phyloP scores from a whole-genome alignment of 2,888 invertebrate species.

The Epirrhoe tristata region DNA sequence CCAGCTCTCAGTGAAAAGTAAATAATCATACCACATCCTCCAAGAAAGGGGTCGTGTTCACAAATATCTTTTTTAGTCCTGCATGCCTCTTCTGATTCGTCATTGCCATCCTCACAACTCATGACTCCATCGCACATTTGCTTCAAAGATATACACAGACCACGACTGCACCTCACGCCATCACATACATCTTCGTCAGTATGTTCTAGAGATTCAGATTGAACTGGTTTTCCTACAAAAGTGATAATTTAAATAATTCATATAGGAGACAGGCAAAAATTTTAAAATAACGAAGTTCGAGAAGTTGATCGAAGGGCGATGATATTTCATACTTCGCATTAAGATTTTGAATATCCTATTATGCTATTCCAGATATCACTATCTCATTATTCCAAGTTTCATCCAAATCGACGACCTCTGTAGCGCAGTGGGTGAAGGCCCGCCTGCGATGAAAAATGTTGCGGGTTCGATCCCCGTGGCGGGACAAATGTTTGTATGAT shows the following conservation, averaged over 20 bases:
- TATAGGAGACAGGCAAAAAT: too few species aligned
- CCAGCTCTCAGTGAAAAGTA: not conserved
- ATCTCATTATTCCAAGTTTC: too few species aligned
- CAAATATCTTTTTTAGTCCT: constrained; percentile 62
- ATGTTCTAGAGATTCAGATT: constrained; percentile 17
- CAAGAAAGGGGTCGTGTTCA: constrained; percentile 59
- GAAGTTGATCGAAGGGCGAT: too few species aligned
- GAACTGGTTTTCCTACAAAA: constrained; percentile 28
- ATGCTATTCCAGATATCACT: too few species aligned
- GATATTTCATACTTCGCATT: too few species aligned
- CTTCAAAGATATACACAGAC: constrained; percentile 86
- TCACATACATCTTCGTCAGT: constrained; percentile 72
- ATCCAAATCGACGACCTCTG: too few species aligned
- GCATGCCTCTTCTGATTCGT: constrained; percentile 86
- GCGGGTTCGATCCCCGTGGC: too few species aligned
- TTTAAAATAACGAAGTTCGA: too few species aligned
- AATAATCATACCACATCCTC: constrained; percentile 68
- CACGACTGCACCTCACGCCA: constrained; percentile 88
- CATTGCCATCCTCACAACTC: constrained; percentile 89
- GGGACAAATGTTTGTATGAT: too few species aligned
- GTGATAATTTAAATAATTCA: not conserved
- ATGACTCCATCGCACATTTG: constrained; percentile 88
- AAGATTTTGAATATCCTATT: too few species aligned
- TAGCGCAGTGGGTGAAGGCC: too few species aligned
- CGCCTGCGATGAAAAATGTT: too few species aligned